These are phyloP conservation scores for Pelodiscus sinensis DNA, from an alignment of 2,113 vertebrate species.

Conservation along the genomic window DNA sequence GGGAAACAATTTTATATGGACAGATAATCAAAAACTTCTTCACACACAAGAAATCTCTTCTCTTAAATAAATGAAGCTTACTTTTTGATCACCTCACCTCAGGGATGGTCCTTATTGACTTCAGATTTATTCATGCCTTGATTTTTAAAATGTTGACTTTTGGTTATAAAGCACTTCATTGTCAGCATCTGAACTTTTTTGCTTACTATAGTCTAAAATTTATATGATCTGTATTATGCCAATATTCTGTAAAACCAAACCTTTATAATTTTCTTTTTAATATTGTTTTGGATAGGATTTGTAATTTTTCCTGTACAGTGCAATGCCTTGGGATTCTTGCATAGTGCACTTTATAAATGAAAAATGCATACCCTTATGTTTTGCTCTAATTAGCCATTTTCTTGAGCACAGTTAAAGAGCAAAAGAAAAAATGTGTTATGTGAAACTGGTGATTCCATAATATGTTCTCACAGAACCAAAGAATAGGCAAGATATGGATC, in stretches of 20 bases:
- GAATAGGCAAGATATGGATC: background rate
- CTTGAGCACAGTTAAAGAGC: background rate
- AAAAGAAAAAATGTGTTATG: background rate
- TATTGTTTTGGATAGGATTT: constrained; percentile 6
- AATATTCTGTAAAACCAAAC: background rate
- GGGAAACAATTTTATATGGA: constrained; percentile 3
- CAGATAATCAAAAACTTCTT: background rate
- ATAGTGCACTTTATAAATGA: background rate
- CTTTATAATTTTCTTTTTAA: background rate
- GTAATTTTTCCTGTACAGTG: constrained; percentile 16
- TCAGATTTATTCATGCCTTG: background rate
- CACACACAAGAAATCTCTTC: constrained; percentile 2
- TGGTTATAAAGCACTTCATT: background rate
- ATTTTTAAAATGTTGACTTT: background rate
- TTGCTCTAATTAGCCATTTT: background rate
- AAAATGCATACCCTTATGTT: constrained; percentile 4
- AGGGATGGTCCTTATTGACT: background rate
- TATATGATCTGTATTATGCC: background rate
- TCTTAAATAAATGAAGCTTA: constrained; percentile 13
- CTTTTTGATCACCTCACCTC: background rate
- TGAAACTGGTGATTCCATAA: background rate
- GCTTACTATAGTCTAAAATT: background rate
- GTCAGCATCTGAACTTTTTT: background rate
- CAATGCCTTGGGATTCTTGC: background rate
- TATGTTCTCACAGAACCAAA: background rate